phyloP scores from a whole-genome alignment of 2,888 invertebrate species.

The Apamea sordens region DNA sequence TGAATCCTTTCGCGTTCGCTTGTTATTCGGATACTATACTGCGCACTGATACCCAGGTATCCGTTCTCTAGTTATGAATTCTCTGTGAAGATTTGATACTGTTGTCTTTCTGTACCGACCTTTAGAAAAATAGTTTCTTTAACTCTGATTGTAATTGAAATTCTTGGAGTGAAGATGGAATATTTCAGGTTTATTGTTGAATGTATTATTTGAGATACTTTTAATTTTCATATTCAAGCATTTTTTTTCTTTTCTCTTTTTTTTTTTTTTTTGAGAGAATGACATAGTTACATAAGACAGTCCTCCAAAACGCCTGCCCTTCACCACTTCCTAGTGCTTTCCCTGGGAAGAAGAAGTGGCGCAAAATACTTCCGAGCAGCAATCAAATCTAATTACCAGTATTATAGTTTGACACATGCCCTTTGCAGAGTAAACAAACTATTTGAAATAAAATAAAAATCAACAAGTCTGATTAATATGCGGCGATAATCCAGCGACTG shows the following conservation, averaged over 20 bases:
- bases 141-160: conserved; percentile 45
- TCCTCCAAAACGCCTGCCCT: background rate
- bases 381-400: background rate
- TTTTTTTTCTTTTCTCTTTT: background rate
- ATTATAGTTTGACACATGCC: background rate
- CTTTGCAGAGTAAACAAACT: conserved; percentile 20
- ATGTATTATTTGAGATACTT: background rate
- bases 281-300: background rate
- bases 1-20: conserved; percentile 85
- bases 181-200: background rate
- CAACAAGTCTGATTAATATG: conserved; percentile 58
- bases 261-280: too few species aligned
- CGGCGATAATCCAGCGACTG: conserved; percentile 53
- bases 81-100: conserved; percentile 63
- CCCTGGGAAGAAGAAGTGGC: background rate
- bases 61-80: conserved; percentile 64
- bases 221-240: background rate
- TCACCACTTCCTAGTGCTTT: background rate
- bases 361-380: background rate
- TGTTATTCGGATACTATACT: conserved; percentile 83
- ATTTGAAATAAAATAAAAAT: conserved; percentile 49
- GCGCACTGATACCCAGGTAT: conserved; percentile 76
- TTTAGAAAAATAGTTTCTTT: conserved; percentile 50
- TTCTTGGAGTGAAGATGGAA: background rate
- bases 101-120: conserved; percentile 47